phyloP scores from a whole-genome alignment of 2,888 invertebrate genomes.

The Baccha elongata region DNA sequence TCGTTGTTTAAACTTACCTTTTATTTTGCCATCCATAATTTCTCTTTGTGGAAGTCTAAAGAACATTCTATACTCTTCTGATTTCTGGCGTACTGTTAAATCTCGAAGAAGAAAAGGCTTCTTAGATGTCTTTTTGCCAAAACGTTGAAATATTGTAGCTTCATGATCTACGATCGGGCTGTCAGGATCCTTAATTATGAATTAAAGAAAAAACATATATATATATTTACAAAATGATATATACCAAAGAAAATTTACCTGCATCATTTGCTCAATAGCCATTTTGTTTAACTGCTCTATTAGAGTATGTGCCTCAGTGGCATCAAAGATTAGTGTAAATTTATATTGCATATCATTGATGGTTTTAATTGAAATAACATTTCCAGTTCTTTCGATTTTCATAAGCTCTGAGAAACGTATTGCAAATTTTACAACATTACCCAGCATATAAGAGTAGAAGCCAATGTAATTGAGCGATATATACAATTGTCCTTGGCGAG shows the following conservation, averaged over 20 bases:
- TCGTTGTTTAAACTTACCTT: constrained; percentile 88
- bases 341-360: constrained; percentile 91
- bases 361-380: constrained; percentile 91
- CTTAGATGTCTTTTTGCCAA: constrained; percentile 91
- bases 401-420: constrained; percentile 90
- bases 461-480: constrained; percentile 98
- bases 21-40: constrained; percentile 96
- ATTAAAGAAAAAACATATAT: constrained; percentile 76
- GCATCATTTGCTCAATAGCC: constrained; percentile 92
- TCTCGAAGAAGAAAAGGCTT: constrained; percentile 97
- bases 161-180: constrained; percentile 96
- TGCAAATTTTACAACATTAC: constrained; percentile 93
- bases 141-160: constrained; percentile 90
- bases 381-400: constrained; percentile 90
- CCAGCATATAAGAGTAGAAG: constrained; percentile 97
- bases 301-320: constrained; percentile 93
- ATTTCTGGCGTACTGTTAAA: constrained; percentile 96
- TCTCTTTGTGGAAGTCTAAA: constrained; percentile 94
- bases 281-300: constrained; percentile 98
- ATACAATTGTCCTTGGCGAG: constrained; percentile 98
- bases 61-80: constrained; percentile 93
- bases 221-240: neutral
- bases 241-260: constrained; percentile 73
- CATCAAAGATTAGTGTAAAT: constrained; percentile 95
- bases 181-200: constrained; percentile 88